phyloP scores from a whole-genome alignment of 1,140 invertebrate species.

The Caenorhabditis tropicalis region DNA sequence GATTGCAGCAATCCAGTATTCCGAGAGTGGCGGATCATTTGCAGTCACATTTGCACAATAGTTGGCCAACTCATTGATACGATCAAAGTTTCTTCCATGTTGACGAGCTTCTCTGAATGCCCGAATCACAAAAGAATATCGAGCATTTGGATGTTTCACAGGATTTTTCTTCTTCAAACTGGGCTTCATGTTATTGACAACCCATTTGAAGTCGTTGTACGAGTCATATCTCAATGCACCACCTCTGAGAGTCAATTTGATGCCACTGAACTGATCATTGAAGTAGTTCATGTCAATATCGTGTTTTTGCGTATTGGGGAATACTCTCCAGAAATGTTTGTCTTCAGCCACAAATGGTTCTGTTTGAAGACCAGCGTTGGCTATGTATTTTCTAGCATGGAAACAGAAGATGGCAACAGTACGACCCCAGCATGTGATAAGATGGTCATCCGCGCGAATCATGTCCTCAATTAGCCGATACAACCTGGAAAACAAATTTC shows the following conservation, averaged over 20 bases:
- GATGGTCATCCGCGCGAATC: slow-evolving; percentile 12
- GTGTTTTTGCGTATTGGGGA: background rate
- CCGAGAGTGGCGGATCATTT: slow-evolving; percentile 32
- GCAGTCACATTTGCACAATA: slow-evolving; percentile 48
- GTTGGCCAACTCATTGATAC: slow-evolving; percentile 42
- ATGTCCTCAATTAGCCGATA: background rate
- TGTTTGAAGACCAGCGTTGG: background rate
- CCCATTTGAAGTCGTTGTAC: slow-evolving; percentile 42
- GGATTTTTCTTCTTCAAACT: background rate
- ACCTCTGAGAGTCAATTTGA: background rate
- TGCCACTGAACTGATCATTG: background rate
- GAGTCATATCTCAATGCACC: slow-evolving; percentile 36
- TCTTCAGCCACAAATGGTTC: background rate
- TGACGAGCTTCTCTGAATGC: slow-evolving; percentile 40
- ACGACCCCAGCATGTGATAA: slow-evolving; percentile 45
- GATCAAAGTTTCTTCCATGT: slow-evolving; percentile 36
- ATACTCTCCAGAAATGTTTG: background rate
- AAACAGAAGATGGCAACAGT: slow-evolving; percentile 10
- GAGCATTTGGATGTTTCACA: background rate
- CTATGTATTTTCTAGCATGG: background rate
- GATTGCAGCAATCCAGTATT: slow-evolving; percentile 50
- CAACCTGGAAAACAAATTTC: slow-evolving; percentile 15
- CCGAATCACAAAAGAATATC: slow-evolving; percentile 49
- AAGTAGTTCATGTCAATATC: background rate
- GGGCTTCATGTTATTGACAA: background rate